Base-by-base conservation (phyloP, 2,113 vertebrate genomes). In the Poeciliopsis prolifica region DNA sequence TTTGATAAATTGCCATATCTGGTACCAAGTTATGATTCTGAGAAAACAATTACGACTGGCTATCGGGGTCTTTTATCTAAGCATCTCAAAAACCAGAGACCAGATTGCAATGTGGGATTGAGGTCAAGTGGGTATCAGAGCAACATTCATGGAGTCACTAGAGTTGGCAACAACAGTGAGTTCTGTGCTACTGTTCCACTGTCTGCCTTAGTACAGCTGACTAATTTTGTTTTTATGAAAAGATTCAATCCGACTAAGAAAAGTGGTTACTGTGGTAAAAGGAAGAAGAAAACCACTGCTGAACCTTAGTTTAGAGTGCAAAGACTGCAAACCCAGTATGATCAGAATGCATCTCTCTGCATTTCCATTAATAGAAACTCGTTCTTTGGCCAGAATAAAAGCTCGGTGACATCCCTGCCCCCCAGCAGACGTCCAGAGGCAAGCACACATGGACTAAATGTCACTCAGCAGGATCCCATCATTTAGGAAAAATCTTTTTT, bases 361-460 rank as follows among this genome's bases (percentile, higher is more conserved):
- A 63, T 33, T 65, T 74, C 88, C 83, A 90, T 78, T 85, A 86
- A 89, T 88, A 93, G 87, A 91, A 89, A 85, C 75, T 61, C 65
- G 84, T 64, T 82, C 84, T 78, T 37, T 54, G 70, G 64, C 29
- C 75, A 81, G 68, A 87, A 85, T 81, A 86, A 84, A 75, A 78
- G 68, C 74, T 73, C 73, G 70, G 69, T 31, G 54, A 85, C 81
- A 68, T 75, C 74, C 70, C 54, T 58, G 31, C 54, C 63, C 70
- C 64, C 72, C 73, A 4, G 33, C 72, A 69, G 68, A 74, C 81
- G 29, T 78, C 28, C 54, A 66, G 62, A 81, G 62, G 68, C 9
- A 13, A 69, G 70, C 68, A 44, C 76, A 86, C 64, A 69, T 68
- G 68, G 68, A 75, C 84, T 83, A 89, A 92, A 93, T 92, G 91